Conservation (phyloP, 2,888 invertebrate genomes). For the Laspeyria flexula region DNA sequence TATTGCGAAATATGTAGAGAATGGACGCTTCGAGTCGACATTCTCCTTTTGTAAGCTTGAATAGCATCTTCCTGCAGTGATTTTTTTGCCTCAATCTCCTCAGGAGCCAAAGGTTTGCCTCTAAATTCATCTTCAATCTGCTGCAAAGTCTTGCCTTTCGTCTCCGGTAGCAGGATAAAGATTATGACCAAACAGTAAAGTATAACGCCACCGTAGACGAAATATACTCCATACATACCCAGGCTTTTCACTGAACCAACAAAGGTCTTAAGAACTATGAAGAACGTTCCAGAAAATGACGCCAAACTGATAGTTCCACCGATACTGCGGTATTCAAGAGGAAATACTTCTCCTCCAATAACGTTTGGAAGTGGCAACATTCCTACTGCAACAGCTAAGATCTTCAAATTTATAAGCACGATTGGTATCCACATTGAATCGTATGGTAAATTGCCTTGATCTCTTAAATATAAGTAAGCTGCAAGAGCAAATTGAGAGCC, state of each 20-base stretch:
- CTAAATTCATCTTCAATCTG: constrained; percentile 87
- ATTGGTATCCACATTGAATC: constrained; percentile 73
- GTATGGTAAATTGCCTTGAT: constrained; percentile 45
- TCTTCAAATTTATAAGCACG: constrained; percentile 79
- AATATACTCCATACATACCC: constrained; percentile 84
- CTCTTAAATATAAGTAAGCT: constrained; percentile 62
- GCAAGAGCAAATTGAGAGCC: constrained; percentile 83
- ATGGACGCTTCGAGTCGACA: constrained; percentile 46
- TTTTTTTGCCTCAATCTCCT: constrained; percentile 45
- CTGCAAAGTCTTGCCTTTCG: constrained; percentile 86
- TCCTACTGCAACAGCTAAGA: constrained; percentile 85
- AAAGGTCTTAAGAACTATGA: constrained; percentile 87
- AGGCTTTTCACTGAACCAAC: constrained; percentile 78
- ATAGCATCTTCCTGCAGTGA: constrained; percentile 53
- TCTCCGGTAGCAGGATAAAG: constrained; percentile 87
- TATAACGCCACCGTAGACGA: constrained; percentile 82
- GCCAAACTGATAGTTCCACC: constrained; percentile 87
- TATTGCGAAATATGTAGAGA: constrained; percentile 5
- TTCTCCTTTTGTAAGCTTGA: constrained; percentile 49
- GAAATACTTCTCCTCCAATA: constrained; percentile 89
- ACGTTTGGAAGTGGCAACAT: constrained; percentile 88
- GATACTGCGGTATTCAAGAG: constrained; percentile 84
- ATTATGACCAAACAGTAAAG: constrained; percentile 81
- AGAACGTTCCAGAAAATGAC: constrained; percentile 84
- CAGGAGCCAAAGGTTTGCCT: constrained; percentile 46